Conservation (phyloP, 92 coral and sea anemone genomes). For the Desmophyllum pertusum region DNA sequence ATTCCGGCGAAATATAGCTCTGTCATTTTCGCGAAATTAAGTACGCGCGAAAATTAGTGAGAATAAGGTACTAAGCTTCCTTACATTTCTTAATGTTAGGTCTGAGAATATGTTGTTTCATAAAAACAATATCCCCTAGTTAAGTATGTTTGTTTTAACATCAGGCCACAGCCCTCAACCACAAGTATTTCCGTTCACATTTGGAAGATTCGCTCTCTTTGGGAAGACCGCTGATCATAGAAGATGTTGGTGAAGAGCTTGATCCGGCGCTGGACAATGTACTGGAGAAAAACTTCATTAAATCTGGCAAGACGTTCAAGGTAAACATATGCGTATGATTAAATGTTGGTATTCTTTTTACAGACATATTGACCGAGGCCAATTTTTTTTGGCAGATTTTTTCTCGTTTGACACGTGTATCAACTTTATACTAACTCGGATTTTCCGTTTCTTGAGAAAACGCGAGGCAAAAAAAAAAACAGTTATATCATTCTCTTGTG, state of each 20-base stretch:
- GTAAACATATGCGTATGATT: conserved; percentile 20
- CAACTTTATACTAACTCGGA: neutral
- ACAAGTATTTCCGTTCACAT: conserved; percentile 97
- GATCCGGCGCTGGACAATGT: conserved; percentile 98
- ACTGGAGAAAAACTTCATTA: conserved; percentile 94
- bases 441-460: neutral
- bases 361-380: too few relatives aligned
- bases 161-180: conserved; percentile 90
- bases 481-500: neutral
- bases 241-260: conserved; percentile 97
- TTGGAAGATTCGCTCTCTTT: conserved; percentile 91
- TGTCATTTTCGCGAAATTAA: too few relatives aligned
- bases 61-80: too few relatives aligned
- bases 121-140: too few relatives aligned
- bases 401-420: too few relatives aligned
- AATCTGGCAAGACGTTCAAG: conserved; percentile 92
- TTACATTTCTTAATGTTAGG: too few relatives aligned
- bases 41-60: too few relatives aligned
- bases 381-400: neutral
- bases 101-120: neutral
- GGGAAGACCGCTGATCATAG: conserved; percentile 96
- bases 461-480: neutral
- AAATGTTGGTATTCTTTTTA: neutral
- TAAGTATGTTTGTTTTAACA: neutral
- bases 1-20: too few relatives aligned